A percentile compares a stretch with the other conserved stretches of the same genome.
phyloP scores from a whole-genome alignment of 2,797 vertebrate genomes.

The Darevskia nairensis region DNA sequence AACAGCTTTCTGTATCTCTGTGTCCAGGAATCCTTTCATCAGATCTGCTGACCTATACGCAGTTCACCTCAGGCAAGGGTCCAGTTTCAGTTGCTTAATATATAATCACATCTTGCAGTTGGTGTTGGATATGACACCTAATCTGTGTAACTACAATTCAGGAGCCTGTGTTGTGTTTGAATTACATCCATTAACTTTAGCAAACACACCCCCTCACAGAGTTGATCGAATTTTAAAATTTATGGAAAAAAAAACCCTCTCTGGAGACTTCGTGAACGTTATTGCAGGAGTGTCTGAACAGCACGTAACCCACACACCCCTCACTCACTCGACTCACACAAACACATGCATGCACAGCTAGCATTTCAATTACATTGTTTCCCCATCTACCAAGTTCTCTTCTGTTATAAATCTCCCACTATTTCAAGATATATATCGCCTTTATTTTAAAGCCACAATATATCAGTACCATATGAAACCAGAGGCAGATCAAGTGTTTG shows the following conservation, averaged over 20 bases:
- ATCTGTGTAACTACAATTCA: conserved; percentile 16
- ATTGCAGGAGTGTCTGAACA: neutral
- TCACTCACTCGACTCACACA: neutral
- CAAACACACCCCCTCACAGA: neutral
- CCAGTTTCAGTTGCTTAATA: fast-evolving
- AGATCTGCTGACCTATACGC: neutral
- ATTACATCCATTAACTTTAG: conserved; percentile 22
- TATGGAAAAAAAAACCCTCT: fast-evolving
- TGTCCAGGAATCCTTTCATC: neutral
- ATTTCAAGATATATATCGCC: conserved; percentile 4
- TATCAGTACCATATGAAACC: neutral
- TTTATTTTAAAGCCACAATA: neutral
- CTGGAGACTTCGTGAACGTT: fast-evolving
- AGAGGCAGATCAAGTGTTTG: conserved; percentile 11
- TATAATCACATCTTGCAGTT: fast-evolving
- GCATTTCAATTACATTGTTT: neutral
- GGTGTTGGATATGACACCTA: neutral
- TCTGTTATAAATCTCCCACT: conserved; percentile 1
- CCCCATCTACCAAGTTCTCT: neutral
- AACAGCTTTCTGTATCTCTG: fast-evolving
- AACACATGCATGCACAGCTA: neutral
- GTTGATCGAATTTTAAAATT: neutral
- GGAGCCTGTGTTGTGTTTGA: neutral
- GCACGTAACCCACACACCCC: neutral
- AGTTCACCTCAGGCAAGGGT: neutral